A percentile compares a stretch with the other conserved stretches of the same genome.
Evolutionary conservation across 2,888 invertebrate genomes (phyloP).

Genomic region (Leptopilina syphax): DNA sequence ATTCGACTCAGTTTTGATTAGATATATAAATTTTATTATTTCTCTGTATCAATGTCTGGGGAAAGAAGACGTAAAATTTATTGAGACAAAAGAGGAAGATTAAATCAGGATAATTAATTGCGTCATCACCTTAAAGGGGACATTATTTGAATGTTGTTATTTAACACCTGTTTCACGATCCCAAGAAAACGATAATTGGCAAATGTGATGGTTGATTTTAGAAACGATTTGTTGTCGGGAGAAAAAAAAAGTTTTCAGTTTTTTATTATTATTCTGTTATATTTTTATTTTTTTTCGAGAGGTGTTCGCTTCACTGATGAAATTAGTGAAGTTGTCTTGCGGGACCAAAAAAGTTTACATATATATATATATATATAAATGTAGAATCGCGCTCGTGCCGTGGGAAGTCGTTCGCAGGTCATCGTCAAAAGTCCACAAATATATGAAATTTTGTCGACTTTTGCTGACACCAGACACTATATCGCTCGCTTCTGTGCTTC

Average conservation of each 20-base stretch:
- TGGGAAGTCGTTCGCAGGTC: constrained; percentile 74
- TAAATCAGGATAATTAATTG: constrained; percentile 18
- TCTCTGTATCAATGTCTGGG: no score
- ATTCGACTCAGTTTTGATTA: no score
- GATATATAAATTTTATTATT: no score
- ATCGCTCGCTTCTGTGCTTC: constrained; percentile 55
- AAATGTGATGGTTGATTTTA: constrained; percentile 7
- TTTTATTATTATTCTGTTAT: constrained; percentile 45
- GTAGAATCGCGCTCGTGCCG: constrained; percentile 59
- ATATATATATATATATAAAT: no score
- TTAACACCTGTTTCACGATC: constrained; percentile 38
- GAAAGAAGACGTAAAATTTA: no score
- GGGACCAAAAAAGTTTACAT: no score
- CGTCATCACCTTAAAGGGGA: constrained; percentile 23
- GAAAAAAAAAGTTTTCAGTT: constrained; percentile 53
- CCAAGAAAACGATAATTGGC: constrained; percentile 40
- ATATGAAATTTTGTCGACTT: constrained; percentile 57
- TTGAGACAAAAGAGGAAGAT: neutral
- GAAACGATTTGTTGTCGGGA: constrained; percentile 4
- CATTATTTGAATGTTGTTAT: constrained; percentile 35
- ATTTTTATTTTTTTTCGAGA: neutral
- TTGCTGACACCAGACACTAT: constrained; percentile 53
- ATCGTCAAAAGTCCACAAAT: constrained; percentile 57
- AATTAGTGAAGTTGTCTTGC: constrained; percentile 68
- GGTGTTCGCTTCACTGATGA: constrained; percentile 64